Conservation (phyloP, 2,797 vertebrate species). For the Cossypha dichroa region DNA sequence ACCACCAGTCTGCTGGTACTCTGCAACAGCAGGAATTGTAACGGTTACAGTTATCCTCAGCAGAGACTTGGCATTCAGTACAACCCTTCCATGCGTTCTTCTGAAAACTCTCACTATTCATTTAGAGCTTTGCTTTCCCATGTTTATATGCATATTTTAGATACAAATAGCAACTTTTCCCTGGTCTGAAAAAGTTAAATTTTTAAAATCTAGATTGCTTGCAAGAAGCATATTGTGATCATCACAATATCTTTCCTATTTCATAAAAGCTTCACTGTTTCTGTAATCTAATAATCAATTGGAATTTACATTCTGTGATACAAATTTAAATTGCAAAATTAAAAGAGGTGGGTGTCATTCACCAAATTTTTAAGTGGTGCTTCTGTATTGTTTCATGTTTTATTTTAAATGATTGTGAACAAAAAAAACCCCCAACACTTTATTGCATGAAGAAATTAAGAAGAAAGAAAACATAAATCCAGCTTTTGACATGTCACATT, state of each 20-base stretch:
- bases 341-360: not conserved
- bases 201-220: not conserved
- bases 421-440: not conserved
- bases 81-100: not conserved
- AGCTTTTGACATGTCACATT: not conserved
- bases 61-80: not conserved
- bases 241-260: not conserved
- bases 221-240: not conserved
- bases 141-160: not conserved
- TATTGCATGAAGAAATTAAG: not conserved
- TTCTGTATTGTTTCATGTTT: not conserved
- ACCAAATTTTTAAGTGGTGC: not conserved
- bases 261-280: not conserved
- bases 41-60: not conserved
- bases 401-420: not conserved
- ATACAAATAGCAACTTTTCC: not conserved
- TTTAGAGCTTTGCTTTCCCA: not conserved
- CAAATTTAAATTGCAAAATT: not conserved
- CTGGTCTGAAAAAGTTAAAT: not conserved
- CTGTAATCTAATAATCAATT: not conserved
- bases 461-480: not conserved
- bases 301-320: not conserved
- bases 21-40: conserved; percentile 75
- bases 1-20: conserved; percentile 86
- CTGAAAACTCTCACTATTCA: not conserved